A percentile compares a stretch with the other conserved stretches of the same genome.
Evolutionary conservation across 2,113 vertebrate genomes (phyloP).

Genomic region (Fulica atra): DNA sequence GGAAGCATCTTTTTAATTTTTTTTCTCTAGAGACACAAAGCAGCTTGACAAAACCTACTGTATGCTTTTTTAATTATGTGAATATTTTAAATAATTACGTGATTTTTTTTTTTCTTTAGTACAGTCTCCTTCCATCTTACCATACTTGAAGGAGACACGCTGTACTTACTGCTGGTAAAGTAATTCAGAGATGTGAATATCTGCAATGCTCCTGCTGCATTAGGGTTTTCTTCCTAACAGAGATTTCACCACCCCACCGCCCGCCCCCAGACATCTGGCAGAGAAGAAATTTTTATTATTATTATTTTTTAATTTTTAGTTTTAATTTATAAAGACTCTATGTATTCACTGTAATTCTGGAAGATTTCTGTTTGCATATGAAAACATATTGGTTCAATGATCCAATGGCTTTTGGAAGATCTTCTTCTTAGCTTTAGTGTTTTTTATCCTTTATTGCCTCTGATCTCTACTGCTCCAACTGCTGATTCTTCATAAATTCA

Average conservation of each 20-base stretch:
- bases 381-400: not conserved
- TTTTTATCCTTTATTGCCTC: not conserved
- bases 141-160: not conserved
- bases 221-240: not conserved
- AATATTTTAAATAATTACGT: not conserved
- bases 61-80: not conserved
- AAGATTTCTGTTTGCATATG: not conserved
- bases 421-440: not conserved
- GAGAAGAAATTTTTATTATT: not conserved
- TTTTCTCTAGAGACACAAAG: not conserved
- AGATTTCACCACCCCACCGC: too few relatives aligned
- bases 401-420: not conserved
- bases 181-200: not conserved
- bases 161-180: not conserved
- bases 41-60: not conserved
- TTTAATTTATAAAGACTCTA: not conserved
- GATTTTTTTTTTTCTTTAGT: not conserved
- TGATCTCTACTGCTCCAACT: not conserved
- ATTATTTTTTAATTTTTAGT: too few relatives aligned
- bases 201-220: not conserved
- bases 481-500: not conserved
- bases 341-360: not conserved
- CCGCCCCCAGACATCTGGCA: not conserved
- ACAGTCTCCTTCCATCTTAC: not conserved
- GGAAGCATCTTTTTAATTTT: accelerated